phyloP scores from a whole-genome alignment of 2,113 vertebrate genomes.

The Nasalis larvatus region DNA sequence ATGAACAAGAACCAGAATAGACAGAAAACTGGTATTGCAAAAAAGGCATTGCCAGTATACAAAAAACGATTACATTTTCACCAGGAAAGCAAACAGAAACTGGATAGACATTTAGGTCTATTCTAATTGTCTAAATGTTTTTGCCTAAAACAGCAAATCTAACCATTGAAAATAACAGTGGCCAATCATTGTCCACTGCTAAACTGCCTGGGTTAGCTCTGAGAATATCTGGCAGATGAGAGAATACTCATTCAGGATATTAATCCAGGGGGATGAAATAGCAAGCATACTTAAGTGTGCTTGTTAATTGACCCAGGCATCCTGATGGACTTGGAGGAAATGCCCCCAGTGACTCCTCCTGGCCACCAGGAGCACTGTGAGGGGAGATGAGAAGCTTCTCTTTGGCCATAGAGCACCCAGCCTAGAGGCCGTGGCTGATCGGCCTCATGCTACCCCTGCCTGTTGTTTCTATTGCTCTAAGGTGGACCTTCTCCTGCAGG shows the following conservation, averaged over 20 bases:
- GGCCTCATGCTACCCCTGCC: not conserved
- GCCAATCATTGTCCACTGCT: not conserved
- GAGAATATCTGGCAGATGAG: not conserved
- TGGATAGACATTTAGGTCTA: not conserved
- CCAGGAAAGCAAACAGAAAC: conserved; percentile 16
- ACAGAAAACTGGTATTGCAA: not conserved
- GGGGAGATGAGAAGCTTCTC: not conserved
- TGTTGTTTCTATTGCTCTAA: not conserved
- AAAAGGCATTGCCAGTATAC: not conserved
- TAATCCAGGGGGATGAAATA: too few species aligned
- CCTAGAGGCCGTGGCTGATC: not conserved
- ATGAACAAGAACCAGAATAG: conserved; percentile 13
- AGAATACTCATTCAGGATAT: not conserved
- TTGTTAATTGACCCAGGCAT: not conserved
- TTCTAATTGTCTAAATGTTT: not conserved
- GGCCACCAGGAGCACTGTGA: conserved; percentile 31
- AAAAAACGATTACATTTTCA: conserved; percentile 1
- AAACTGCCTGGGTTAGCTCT: not conserved
- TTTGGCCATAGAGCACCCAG: not conserved
- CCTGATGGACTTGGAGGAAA: not conserved
- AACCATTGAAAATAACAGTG: not conserved
- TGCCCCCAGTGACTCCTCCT: not conserved
- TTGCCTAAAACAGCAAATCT: not conserved
- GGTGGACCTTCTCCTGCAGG: not conserved
- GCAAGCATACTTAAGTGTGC: too few species aligned